These are phyloP conservation scores for Xanthorhoe designata DNA, from an alignment of 2,888 invertebrate genomes.

Conservation along the genomic window DNA sequence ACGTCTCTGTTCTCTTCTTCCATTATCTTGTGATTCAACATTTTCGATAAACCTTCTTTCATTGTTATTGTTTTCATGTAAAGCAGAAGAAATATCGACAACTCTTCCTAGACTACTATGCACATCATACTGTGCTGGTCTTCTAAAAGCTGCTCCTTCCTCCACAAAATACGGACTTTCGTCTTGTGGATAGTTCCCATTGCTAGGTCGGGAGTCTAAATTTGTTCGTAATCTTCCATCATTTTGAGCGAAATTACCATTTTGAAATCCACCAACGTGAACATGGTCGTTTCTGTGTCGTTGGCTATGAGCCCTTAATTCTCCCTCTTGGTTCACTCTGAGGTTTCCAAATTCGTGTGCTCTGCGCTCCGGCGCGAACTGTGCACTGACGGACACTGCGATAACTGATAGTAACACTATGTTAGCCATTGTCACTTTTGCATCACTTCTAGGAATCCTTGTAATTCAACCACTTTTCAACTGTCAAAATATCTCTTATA, in stretches of 20 bases:
- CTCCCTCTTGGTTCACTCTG: slow-evolving; percentile 6
- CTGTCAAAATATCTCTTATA: not conserved
- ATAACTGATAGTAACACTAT: slow-evolving; percentile 26
- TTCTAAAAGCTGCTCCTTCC: slow-evolving; percentile 30
- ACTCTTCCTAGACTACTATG: slow-evolving; percentile 24
- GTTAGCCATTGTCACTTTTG: slow-evolving; percentile 33
- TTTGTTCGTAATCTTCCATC: slow-evolving; percentile 30
- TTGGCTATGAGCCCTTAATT: not conserved
- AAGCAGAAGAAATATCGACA: not conserved
- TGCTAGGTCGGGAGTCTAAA: slow-evolving; percentile 13
- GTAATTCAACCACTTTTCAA: not conserved
- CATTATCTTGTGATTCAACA: slow-evolving; percentile 1
- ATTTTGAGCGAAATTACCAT: slow-evolving; percentile 21
- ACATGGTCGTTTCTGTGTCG: not conserved
- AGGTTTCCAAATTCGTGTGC: not conserved
- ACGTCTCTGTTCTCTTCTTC: not conserved
- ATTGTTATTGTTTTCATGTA: not conserved
- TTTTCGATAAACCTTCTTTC: slow-evolving; percentile 4
- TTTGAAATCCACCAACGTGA: slow-evolving; percentile 26
- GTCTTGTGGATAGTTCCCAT: slow-evolving; percentile 11
- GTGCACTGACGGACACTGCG: slow-evolving; percentile 31
- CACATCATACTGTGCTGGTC: slow-evolving; percentile 18
- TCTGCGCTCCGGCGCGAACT: slow-evolving; percentile 23
- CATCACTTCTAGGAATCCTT: slow-evolving; percentile 27
- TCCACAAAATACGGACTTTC: slow-evolving; percentile 18